These are phyloP conservation scores for Champsocephalus gunnari DNA, from an alignment of 2,797 vertebrate genomes.

Conservation along the genomic window DNA sequence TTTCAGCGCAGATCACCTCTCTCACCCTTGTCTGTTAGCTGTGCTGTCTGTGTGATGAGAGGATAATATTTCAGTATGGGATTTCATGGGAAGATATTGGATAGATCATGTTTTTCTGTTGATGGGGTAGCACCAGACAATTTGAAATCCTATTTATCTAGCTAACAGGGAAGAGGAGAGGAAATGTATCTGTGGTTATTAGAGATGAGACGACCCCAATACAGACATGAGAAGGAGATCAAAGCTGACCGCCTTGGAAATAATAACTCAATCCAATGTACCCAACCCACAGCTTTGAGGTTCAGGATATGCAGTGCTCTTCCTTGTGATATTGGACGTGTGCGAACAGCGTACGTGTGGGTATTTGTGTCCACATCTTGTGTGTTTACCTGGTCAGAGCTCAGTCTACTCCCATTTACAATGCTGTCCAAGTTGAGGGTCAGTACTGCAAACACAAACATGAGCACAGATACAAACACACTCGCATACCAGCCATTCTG, in stretches of 20 bases:
- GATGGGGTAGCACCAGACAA: constrained; percentile 73
- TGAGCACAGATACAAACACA: constrained; percentile 59
- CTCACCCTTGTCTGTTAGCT: constrained; percentile 67
- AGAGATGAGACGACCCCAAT: constrained; percentile 72
- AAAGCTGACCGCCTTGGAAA: constrained; percentile 74
- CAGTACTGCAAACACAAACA: constrained; percentile 63
- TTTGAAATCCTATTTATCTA: constrained; percentile 81
- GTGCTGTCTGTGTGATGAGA: constrained; percentile 72
- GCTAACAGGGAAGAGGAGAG: constrained; percentile 69
- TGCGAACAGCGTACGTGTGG: background rate
- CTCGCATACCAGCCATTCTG: constrained; percentile 59
- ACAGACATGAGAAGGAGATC: constrained; percentile 74
- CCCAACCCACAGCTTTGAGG: constrained; percentile 58
- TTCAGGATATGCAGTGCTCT: constrained; percentile 51
- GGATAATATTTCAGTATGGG: constrained; percentile 73
- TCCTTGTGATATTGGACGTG: constrained; percentile 36
- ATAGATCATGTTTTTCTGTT: constrained; percentile 75
- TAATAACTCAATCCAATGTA: constrained; percentile 74
- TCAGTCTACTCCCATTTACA: constrained; percentile 53
- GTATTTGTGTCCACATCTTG: constrained; percentile 15
- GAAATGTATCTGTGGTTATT: constrained; percentile 76
- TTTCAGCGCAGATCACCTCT: constrained; percentile 58
- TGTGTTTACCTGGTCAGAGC: constrained; percentile 52
- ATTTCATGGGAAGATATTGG: constrained; percentile 77
- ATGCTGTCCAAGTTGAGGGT: constrained; percentile 61